Evolutionary conservation across 2,797 vertebrate genomes (phyloP).

Genomic region (Anguilla anguilla): DNA sequence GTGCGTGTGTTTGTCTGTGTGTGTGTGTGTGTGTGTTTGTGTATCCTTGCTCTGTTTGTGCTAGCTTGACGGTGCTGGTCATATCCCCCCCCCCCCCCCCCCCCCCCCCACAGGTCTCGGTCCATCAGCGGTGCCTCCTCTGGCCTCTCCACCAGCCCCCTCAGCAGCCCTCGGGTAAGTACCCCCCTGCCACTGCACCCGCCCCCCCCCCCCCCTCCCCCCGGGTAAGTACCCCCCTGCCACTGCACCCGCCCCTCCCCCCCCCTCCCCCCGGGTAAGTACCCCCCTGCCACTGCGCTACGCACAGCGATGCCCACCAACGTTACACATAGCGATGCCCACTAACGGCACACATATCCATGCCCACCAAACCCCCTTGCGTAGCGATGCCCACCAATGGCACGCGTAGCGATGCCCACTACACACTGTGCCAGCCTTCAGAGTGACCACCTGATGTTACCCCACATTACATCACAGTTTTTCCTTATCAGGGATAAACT

Average conservation of each 20-base stretch:
- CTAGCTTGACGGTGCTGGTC: background rate
- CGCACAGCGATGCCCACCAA: background rate
- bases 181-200: conserved; percentile 47
- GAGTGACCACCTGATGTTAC: background rate
- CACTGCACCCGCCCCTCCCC: conserved; percentile 43
- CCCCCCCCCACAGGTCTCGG: conserved; percentile 77
- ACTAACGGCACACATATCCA: conserved; percentile 27
- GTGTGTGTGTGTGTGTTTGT: background rate
- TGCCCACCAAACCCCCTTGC: no score
- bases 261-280: background rate
- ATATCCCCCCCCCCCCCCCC: conserved; percentile 26
- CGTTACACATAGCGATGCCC: conserved; percentile 13
- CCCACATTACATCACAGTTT: background rate
- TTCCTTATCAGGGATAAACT: background rate
- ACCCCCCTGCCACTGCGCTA: conserved; percentile 49
- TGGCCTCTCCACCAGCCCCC: conserved; percentile 91
- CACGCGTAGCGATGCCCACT: background rate
- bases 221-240: conserved; percentile 33
- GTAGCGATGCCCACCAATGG: background rate
- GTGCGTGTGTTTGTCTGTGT: background rate
- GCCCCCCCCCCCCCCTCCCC: background rate
- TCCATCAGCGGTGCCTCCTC: conserved; percentile 95
- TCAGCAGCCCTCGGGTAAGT: conserved; percentile 96
- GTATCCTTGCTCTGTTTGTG: background rate
- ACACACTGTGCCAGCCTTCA: background rate